Conservation (phyloP, 2,113 vertebrate genomes). For the Epinephelus lanceolatus region DNA sequence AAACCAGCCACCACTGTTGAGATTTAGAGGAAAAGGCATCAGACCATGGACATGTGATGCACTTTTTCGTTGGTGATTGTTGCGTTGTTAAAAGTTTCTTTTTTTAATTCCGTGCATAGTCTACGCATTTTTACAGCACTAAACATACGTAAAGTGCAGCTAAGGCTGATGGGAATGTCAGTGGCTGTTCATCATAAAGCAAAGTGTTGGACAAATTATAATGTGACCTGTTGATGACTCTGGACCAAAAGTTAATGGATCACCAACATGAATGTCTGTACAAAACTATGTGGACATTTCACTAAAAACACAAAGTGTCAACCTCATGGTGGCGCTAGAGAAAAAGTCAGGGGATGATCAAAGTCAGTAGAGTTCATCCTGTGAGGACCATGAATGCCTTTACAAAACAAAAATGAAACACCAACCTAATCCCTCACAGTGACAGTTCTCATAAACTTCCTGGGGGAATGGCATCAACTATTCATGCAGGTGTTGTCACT, state of each 20-base stretch:
- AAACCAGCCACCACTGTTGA: no score
- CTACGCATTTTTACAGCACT: no score
- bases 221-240: not conserved
- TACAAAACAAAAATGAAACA: conserved; percentile 2
- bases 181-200: not conserved
- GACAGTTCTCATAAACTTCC: conserved; percentile 27
- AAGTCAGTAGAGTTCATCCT: not conserved
- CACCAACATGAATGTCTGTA: not conserved
- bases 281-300: not conserved
- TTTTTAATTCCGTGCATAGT: no score
- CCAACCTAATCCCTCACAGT: not conserved
- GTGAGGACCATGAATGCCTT: not conserved
- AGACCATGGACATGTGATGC: no score
- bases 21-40: no score
- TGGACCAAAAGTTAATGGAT: not conserved
- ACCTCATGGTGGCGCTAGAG: no score
- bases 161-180: not conserved
- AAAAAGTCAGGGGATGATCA: not conserved
- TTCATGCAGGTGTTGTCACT: conserved; percentile 46
- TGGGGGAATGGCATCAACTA: conserved; percentile 1
- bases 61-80: no score
- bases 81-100: no score
- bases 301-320: not conserved
- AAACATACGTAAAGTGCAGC: not conserved
- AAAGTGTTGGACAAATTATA: not conserved